phyloP scores from a whole-genome alignment of 2,113 vertebrate genomes.

The Thamnophis sirtalis region DNA sequence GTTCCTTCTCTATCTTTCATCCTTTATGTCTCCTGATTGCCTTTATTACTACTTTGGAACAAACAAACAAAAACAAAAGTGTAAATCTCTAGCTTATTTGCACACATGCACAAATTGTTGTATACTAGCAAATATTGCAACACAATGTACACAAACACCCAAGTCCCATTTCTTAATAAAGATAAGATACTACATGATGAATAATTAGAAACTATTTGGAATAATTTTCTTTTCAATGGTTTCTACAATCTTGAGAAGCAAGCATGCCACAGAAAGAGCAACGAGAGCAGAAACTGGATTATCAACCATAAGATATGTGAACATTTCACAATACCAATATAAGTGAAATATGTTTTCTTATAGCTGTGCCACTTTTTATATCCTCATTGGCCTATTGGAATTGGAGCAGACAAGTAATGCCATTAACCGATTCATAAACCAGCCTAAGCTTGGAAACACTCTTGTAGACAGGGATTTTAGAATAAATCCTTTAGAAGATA shows the following conservation, averaged over 20 bases:
- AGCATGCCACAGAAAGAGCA: background rate
- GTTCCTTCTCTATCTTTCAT: background rate
- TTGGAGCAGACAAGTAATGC: background rate
- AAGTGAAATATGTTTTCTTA: background rate
- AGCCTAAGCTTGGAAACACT: background rate
- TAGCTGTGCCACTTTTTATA: background rate
- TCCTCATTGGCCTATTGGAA: background rate
- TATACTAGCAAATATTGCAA: background rate
- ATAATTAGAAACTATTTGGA: background rate
- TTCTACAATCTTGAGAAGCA: background rate
- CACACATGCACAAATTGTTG: background rate
- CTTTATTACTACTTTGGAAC: constrained; percentile 1
- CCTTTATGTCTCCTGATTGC: background rate
- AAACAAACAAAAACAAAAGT: constrained; percentile 1
- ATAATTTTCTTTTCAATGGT: background rate
- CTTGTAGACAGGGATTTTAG: background rate
- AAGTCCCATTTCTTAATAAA: background rate
- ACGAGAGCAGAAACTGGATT: background rate
- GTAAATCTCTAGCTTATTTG: constrained; percentile 3
- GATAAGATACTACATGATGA: background rate
- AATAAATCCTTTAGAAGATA: background rate
- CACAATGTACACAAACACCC: background rate
- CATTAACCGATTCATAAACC: background rate
- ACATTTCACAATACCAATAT: background rate
- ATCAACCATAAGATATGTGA: background rate